Evolutionary conservation across 1,140 invertebrate species (phyloP).

Genomic region (Neomicropteryx cornuta): DNA sequence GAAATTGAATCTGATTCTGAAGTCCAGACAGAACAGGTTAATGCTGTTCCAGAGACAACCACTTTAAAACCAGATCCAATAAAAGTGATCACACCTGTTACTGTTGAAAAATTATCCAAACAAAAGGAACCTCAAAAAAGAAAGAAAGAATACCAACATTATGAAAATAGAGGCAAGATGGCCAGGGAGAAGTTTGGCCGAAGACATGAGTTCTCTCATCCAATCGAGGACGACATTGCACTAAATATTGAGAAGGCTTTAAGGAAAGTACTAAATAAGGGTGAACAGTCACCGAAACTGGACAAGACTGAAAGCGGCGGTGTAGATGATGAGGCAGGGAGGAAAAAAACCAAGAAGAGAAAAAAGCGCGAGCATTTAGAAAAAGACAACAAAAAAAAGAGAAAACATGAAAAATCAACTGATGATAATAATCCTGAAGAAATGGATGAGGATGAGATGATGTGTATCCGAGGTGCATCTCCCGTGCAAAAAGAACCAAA

Average conservation of each 20-base stretch:
- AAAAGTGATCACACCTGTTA: conserved; percentile 13
- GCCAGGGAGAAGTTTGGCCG: no score
- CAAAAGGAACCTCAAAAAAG: conserved; percentile 35
- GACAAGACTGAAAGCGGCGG: conserved; percentile 38
- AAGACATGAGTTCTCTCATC: conserved; percentile 26
- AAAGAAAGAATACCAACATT: conserved; percentile 26
- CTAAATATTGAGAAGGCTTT: conserved; percentile 65
- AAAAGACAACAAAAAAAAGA: conserved; percentile 30
- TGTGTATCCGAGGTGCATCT: conserved; percentile 63
- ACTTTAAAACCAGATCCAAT: conserved; percentile 16
- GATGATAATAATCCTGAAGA: conserved; percentile 41
- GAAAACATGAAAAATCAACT: conserved; percentile 30
- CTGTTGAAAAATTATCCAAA: conserved; percentile 25
- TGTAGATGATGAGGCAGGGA: conserved; percentile 36
- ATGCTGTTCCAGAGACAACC: conserved; percentile 3
- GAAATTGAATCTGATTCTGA: conserved; percentile 48
- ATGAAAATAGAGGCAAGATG: conserved; percentile 32
- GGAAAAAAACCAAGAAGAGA: conserved; percentile 37
- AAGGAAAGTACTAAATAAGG: conserved; percentile 49
- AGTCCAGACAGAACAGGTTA: conserved; percentile 16
- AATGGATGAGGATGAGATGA: conserved; percentile 66
- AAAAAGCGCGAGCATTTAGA: conserved; percentile 36
- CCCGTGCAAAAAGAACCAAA: conserved; percentile 38
- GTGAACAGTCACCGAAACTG: conserved; percentile 30
- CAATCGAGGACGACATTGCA: conserved; percentile 58